Evolutionary conservation across 2,888 invertebrate genomes (phyloP), one percentile per base, ranked within the genome.

Genomic region (Trichacis sp.): DNA sequence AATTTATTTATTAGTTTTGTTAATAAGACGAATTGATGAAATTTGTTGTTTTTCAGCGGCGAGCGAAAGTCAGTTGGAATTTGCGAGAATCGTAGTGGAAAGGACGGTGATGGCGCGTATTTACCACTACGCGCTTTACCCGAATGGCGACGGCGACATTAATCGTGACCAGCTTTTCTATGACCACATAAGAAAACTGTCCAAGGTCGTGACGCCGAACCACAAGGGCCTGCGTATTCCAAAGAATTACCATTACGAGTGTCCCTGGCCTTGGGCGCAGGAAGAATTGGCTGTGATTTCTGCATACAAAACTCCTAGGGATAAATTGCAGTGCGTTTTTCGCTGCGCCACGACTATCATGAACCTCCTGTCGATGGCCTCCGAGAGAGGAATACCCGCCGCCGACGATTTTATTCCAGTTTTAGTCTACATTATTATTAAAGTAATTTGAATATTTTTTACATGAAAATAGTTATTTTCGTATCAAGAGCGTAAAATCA

Each of bases 341-440:
- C 90, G 96, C 52, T 97, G 97, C 83, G 93, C 97, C 72, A 92
- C 92, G 30, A 95, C 96, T 66, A 96, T 98, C 73, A 95, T 97
- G 92, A 95, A 97, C 82, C 88, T 98, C 71, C 87, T 98, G 70
- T 92, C 93, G 20, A 90, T 98, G 86, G 92, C 95, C 38, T 92
- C 93, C 49, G 90, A 90, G 73, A 88, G 89, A 43, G 87, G 89
- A 47, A 89, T 93, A 17, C 93, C 96, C 19, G 95, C 97, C 1
- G 94, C 95, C 0, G 98, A 99, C 85, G 98, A 98, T 86, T 91
- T 98, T 79, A 93, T 96, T 78, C 98, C 98, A 1, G 97, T 98
- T 18, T 89, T 99, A 68, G 96, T 99, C 68, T 98, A 93, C 85
- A 96, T 99, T 70, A 91, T 98, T 73, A 94, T 98, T 73, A 96